Evolutionary conservation across 2,113 vertebrate species (phyloP), one percentile per base, ranked within the genome.

Genomic region (Falcunculus frontatus): DNA sequence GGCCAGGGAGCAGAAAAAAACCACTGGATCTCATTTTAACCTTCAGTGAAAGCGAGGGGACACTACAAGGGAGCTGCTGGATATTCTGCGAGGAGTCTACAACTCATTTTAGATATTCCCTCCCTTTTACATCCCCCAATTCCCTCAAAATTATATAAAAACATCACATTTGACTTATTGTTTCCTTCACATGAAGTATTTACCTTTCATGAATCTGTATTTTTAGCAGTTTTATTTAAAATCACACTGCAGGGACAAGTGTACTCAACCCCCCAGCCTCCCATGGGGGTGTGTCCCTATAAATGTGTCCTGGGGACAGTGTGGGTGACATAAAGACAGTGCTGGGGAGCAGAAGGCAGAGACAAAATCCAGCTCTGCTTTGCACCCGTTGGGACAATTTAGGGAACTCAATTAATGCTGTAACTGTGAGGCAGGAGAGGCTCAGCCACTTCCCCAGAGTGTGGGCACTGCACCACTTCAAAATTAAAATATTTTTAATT

Each of bases 1-100:
- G 57, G 75, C 44, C 84, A 91, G 69, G 65, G 93, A 94, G 90
- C 95, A 97, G 93, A 94, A 74, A 73, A 97, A 97, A 84, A 39
- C 39, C 33, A 2, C 76, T 76, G 88, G 69, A 81, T 95, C 93
- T 84, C 65, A 69, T 39, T 87, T 90, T 44, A 70, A 29, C 32
- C 73, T 93, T 89, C 86, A 87, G 62, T 9, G 11, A 63, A 67
- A 95, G 67, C 35, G 44, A 35, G 7, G 15, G 33, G 88, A 70
- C 30, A 8, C 78, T 77, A 27, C 46, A 95, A 80, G 68, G 76
- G 86, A 96, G 44, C 39, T 89, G 62, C 75, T 76, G 65, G 77
- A 82, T 81, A 56, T 84, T 85, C 95, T 85, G 63, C 33, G 65
- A 59, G 56, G 69, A 89, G 64, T 46, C 47, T 15, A 18, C 74